phyloP scores from a whole-genome alignment of 2,113 vertebrate species.

The Rhynchopsitta pachyrhyncha region DNA sequence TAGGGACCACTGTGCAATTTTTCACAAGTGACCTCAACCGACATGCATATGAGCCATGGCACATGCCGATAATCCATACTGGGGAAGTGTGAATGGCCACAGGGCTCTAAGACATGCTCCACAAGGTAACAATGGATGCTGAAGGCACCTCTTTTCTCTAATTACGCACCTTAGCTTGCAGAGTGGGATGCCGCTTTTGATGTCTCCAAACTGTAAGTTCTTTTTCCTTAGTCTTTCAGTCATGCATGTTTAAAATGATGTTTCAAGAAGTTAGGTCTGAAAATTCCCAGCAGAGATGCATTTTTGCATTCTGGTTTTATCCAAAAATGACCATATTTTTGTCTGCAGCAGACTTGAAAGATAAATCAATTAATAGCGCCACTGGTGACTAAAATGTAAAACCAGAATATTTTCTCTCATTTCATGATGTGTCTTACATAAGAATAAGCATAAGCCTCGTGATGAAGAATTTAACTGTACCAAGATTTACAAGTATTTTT shows the following conservation, averaged over 20 bases:
- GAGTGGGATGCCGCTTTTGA: background rate
- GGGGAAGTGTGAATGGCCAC: rapidly evolving
- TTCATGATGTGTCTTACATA: background rate
- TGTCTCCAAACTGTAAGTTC: background rate
- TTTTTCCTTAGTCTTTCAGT: background rate
- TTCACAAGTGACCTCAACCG: background rate
- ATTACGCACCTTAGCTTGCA: background rate
- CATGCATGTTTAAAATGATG: slow-evolving; percentile 33
- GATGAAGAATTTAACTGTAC: background rate
- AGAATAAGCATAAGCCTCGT: background rate
- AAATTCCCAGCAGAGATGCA: slow-evolving; percentile 38
- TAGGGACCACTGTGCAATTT: background rate
- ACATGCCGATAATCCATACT: rapidly evolving
- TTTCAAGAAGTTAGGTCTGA: slow-evolving; percentile 47
- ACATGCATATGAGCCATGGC: rapidly evolving
- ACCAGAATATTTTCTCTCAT: background rate
- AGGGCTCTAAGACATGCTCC: background rate
- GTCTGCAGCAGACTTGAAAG: background rate
- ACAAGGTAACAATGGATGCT: background rate
- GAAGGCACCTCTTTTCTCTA: background rate
- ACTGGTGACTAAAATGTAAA: slow-evolving; percentile 1
- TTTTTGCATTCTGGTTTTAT: slow-evolving; percentile 26
- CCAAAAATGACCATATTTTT: slow-evolving; percentile 25
- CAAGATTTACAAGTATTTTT: background rate
- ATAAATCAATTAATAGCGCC: background rate